Conservation (phyloP, 2,113 vertebrate species). For the Syngnathus scovelli region DNA sequence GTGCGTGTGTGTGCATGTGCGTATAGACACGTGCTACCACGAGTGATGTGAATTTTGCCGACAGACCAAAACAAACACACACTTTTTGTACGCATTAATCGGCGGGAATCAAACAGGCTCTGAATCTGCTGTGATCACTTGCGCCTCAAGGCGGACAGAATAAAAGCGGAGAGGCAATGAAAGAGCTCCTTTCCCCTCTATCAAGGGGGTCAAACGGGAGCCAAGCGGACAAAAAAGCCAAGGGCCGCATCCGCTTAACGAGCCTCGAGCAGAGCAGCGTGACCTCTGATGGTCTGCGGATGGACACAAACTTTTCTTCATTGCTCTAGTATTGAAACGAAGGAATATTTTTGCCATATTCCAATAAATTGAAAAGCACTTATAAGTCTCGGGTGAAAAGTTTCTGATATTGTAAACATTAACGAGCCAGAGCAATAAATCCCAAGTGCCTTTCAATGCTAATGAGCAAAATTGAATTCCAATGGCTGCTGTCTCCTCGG, state of each 20-base stretch:
- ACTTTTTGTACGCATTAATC: constrained; percentile 17
- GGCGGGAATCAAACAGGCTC: constrained; percentile 52
- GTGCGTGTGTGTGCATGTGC: constrained; percentile 33
- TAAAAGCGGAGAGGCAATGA: constrained; percentile 53
- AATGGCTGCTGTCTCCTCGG: constrained; percentile 31
- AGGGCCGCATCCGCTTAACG: background rate
- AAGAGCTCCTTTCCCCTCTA: constrained; percentile 46
- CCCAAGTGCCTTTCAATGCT: constrained; percentile 27
- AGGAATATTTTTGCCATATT: background rate
- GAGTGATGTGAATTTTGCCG: constrained; percentile 44
- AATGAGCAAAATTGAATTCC: constrained; percentile 49
- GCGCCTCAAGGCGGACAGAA: constrained; percentile 43
- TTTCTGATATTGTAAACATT: background rate
- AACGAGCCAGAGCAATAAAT: background rate
- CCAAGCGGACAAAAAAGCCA: constrained; percentile 13
- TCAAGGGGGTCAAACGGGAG: constrained; percentile 47
- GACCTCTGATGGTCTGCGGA: constrained; percentile 41
- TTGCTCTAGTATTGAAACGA: no score
- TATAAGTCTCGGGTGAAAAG: background rate
- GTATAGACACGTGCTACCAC: constrained; percentile 35
- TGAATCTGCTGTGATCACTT: constrained; percentile 59
- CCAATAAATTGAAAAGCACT: background rate
- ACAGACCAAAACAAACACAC: constrained; percentile 33
- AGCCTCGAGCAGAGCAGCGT: constrained; percentile 29
- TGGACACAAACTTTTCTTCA: constrained; percentile 12